These are phyloP conservation scores for Amphiprion clarkii DNA, from an alignment of 2,797 vertebrate species.

Conservation along the genomic window DNA sequence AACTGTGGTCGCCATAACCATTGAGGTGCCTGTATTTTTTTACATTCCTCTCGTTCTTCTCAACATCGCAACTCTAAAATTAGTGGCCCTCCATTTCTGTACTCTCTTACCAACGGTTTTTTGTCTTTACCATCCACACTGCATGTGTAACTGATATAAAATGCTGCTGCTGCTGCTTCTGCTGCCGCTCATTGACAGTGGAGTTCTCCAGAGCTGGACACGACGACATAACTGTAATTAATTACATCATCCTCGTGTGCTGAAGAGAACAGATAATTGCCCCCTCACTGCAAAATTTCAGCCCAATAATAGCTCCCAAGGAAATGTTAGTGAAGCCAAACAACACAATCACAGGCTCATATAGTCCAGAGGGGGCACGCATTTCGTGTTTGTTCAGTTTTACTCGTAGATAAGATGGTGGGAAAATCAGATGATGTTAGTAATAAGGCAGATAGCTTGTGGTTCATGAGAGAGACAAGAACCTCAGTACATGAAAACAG, in stretches of 20 bases:
- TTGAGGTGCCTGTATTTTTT: constrained; percentile 48
- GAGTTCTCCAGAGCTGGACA: constrained; percentile 30
- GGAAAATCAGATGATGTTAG: constrained; percentile 60
- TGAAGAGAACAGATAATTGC: constrained; percentile 67
- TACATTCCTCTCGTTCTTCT: constrained; percentile 56
- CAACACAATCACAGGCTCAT: constrained; percentile 59
- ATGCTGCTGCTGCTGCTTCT: not conserved
- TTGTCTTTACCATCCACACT: constrained; percentile 29
- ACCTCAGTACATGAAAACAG: constrained; percentile 9
- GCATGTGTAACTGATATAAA: constrained; percentile 22
- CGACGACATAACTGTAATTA: constrained; percentile 47
- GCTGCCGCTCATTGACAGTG: constrained; percentile 22
- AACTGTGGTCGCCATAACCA: constrained; percentile 48
- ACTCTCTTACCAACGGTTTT: constrained; percentile 18
- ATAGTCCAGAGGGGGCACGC: constrained; percentile 53
- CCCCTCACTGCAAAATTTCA: constrained; percentile 57
- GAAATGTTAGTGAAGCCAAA: constrained; percentile 61
- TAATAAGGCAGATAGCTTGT: constrained; percentile 44
- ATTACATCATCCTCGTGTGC: constrained; percentile 63
- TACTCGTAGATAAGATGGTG: constrained; percentile 66
- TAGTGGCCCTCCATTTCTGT: constrained; percentile 49
- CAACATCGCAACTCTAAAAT: constrained; percentile 47
- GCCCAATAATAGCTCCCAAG: constrained; percentile 66
- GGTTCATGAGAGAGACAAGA: constrained; percentile 2
- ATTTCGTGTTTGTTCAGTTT: constrained; percentile 61